phyloP scores from a whole-genome alignment of 2,113 vertebrate genomes.

The Suncus etruscus region DNA sequence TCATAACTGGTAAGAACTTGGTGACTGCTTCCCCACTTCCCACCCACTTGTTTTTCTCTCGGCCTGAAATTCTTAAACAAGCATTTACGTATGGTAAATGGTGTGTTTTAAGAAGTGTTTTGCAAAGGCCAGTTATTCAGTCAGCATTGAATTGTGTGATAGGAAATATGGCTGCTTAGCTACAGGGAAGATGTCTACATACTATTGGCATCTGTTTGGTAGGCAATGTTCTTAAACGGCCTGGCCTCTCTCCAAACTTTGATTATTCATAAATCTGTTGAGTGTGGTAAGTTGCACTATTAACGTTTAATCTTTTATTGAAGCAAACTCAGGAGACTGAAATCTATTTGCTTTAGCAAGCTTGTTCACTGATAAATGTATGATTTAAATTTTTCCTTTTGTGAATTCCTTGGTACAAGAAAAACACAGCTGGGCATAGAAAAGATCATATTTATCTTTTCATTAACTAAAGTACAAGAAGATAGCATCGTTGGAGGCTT shows the following conservation, averaged over 20 bases:
- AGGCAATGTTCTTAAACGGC: constrained; percentile 85
- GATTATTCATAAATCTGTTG: constrained; percentile 91
- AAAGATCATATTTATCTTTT: constrained; percentile 90
- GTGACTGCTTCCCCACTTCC: neutral
- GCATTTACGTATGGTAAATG: constrained; percentile 60
- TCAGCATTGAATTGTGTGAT: constrained; percentile 80
- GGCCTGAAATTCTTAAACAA: constrained; percentile 41
- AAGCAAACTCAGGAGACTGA: constrained; percentile 82
- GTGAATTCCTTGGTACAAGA: constrained; percentile 87
- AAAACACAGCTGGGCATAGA: constrained; percentile 90
- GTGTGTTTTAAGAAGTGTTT: constrained; percentile 83
- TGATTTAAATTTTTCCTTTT: constrained; percentile 88
- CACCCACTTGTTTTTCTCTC: neutral
- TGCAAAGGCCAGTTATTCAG: constrained; percentile 84
- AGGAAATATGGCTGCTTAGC: constrained; percentile 78
- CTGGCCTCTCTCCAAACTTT: constrained; percentile 86
- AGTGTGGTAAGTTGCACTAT: constrained; percentile 87
- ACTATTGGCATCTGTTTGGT: constrained; percentile 72
- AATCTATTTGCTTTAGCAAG: constrained; percentile 89
- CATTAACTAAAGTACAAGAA: constrained; percentile 90
- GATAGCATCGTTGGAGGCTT: constrained; percentile 88
- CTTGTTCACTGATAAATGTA: constrained; percentile 88
- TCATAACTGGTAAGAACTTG: constrained; percentile 18
- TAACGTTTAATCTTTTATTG: constrained; percentile 89
- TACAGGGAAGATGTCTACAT: constrained; percentile 78